A percentile compares a stretch with the other conserved stretches of the same genome.
phyloP scores from a whole-genome alignment of 2,888 invertebrate genomes.

The Lasiommata megera region DNA sequence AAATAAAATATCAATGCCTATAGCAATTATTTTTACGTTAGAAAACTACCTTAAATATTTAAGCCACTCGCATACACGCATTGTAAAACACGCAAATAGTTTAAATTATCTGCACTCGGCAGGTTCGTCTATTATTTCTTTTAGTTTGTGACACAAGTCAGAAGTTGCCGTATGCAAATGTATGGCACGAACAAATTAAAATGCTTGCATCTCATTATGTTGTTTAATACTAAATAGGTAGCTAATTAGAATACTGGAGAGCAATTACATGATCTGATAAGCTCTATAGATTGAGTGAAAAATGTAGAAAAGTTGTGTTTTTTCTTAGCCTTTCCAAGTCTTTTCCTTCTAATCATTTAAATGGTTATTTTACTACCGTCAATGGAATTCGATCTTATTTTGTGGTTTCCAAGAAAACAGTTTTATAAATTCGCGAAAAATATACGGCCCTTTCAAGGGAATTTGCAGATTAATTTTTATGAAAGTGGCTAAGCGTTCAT shows the following conservation, averaged over 20 bases:
- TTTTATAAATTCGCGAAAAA: too few species aligned
- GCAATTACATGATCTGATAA: constrained; percentile 20
- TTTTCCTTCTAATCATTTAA: neutral
- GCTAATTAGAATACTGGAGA: constrained; percentile 24
- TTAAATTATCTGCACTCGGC: neutral
- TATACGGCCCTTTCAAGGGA: too few species aligned
- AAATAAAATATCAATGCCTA: too few species aligned
- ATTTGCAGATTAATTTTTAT: too few species aligned
- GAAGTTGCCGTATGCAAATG: constrained; percentile 22
- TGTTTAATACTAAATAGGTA: constrained; percentile 21
- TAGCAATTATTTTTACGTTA: too few species aligned
- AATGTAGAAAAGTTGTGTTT: neutral
- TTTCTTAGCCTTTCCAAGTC: constrained; percentile 1
- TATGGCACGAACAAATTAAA: constrained; percentile 26
- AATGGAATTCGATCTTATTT: too few species aligned
- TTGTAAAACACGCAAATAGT: neutral
- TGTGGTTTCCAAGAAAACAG: too few species aligned
- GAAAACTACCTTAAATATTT: too few species aligned
- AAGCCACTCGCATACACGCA: neutral
- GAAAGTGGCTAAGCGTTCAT: too few species aligned
- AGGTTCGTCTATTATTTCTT: neutral
- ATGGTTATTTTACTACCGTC: neutral
- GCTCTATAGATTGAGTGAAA: neutral
- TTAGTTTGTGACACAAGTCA: neutral
- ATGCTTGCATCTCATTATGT: constrained; percentile 30